Base-by-base conservation (phyloP, 2,888 invertebrate species). In the Caenorhabditis becei region DNA sequence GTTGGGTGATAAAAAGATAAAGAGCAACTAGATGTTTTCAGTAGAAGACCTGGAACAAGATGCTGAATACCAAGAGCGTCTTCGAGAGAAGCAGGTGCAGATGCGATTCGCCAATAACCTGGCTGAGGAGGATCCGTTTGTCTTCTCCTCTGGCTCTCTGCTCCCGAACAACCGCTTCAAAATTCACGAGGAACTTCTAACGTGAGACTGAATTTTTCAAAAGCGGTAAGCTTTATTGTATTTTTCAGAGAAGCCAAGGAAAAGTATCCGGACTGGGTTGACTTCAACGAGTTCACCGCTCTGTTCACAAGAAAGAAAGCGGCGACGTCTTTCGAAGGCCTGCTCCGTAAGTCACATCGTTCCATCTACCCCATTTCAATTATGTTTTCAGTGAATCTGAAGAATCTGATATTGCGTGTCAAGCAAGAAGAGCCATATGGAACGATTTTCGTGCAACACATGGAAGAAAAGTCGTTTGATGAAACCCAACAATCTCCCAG, bases 271-370 rank as follows among this genome's bases (percentile, higher is more conserved):
- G 66, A 54, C 2, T 58, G 58, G 59, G 11, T 75, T 2, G 61
- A 75, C 32, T 75, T 75, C 54, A 61, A 61, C 24, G 5, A 67
- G 23, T 66, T 66, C 44, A 66, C 66, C 23, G 20, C 56, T 1
- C 10, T 16, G 14, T 28, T 51, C 32, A 26, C 4, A 16, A 49
- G 61, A 11, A 75, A 75, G 37, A 23, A 66, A 26, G 75, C 75
- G 14, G 44, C 75, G 2, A 75, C 47, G 2, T 59, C 75, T 1
- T 75, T 75, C 18, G 61, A 59, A 28, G 75, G 53, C 1, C 24
- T 75, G 16, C 66, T 75, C 4, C 28, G 72, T 74, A 41, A 58
- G 56, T 51, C 1, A 5, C 53, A 35, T 32, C 14, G 16, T 0
- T 44, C 26, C 35, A 26, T 35, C 11, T 35, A n/a, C n/a, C n/a